A percentile compares a stretch with the other conserved stretches of the same genome.
phyloP scores from a whole-genome alignment of 2,797 vertebrate species.

The Thunnus albacares region DNA sequence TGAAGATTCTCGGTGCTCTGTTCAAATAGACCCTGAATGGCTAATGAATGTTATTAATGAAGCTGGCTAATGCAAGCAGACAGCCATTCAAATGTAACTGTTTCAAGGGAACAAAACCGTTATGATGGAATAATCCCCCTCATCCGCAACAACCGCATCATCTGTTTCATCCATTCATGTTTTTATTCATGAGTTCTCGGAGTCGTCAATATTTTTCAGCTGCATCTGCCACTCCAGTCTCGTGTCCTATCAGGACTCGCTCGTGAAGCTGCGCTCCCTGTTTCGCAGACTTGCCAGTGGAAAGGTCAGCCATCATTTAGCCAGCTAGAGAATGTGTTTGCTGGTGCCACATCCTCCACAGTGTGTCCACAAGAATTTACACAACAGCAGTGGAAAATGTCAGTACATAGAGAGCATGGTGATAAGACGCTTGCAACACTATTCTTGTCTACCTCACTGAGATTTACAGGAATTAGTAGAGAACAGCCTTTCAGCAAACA shows the following conservation, averaged over 20 bases:
- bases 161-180: conserved; percentile 61
- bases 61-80: conserved; percentile 67
- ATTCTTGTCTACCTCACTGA: conserved; percentile 27
- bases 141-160: conserved; percentile 50
- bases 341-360: conserved; percentile 70
- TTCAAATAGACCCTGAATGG: conserved; percentile 69
- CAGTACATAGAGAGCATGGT: conserved; percentile 70
- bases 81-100: conserved; percentile 68
- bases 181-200: conserved; percentile 67
- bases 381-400: conserved; percentile 78
- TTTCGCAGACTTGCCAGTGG: conserved; percentile 57
- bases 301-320: conserved; percentile 84
- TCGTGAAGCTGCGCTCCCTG: conserved; percentile 34
- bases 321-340: conserved; percentile 67
- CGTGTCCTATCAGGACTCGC: conserved; percentile 51
- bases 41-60: conserved; percentile 83
- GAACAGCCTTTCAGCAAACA: conserved; percentile 23
- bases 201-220: conserved; percentile 66
- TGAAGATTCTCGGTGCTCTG: conserved; percentile 49
- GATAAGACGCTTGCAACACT: conserved; percentile 63
- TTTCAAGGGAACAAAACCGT: conserved; percentile 58
- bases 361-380: conserved; percentile 78
- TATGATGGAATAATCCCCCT: conserved; percentile 49
- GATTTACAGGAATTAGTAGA: conserved; percentile 45
- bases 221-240: conserved; percentile 58